phyloP scores from a whole-genome alignment of 2,888 invertebrate species.

The Trichogramma dendrolimi region DNA sequence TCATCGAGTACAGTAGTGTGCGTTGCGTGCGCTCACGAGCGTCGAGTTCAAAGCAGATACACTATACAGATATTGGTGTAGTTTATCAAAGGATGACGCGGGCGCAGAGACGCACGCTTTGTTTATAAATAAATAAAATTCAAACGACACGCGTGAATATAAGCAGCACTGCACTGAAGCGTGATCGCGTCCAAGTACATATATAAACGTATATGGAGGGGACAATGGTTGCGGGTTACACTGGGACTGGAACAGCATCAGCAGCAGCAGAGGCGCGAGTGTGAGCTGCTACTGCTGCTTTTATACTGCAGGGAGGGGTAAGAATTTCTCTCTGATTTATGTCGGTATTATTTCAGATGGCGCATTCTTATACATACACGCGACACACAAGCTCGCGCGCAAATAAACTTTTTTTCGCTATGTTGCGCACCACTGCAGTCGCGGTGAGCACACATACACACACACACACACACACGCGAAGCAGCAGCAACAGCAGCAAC shows the following conservation, averaged over 20 bases:
- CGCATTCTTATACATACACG: constrained; percentile 1
- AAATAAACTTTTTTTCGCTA: background rate
- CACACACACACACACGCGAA: background rate
- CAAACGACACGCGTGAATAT: too few relatives aligned
- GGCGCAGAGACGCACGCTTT: background rate
- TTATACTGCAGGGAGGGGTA: constrained; percentile 27
- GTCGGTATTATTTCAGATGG: constrained; percentile 40
- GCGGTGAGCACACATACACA: constrained; percentile 4
- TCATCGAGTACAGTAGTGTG: too few relatives aligned
- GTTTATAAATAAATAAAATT: too few relatives aligned
- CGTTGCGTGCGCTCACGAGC: too few relatives aligned
- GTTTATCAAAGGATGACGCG: constrained; percentile 1
- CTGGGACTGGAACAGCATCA: too few relatives aligned
- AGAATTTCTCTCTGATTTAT: constrained; percentile 48
- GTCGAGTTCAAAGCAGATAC: too few relatives aligned
- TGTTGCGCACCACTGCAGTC: background rate
- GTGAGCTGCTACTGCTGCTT: too few relatives aligned
- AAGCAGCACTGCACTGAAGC: too few relatives aligned
- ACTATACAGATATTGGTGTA: too few relatives aligned
- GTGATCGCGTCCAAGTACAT: background rate
- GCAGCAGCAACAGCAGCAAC: background rate
- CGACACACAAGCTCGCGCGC: background rate
- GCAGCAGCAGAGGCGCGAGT: too few relatives aligned
- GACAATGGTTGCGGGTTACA: constrained; percentile 14
- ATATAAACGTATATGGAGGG: background rate